These are phyloP conservation scores for Diabrotica undecimpunctata DNA, from an alignment of 1,140 invertebrate genomes.

Conservation along the genomic window DNA sequence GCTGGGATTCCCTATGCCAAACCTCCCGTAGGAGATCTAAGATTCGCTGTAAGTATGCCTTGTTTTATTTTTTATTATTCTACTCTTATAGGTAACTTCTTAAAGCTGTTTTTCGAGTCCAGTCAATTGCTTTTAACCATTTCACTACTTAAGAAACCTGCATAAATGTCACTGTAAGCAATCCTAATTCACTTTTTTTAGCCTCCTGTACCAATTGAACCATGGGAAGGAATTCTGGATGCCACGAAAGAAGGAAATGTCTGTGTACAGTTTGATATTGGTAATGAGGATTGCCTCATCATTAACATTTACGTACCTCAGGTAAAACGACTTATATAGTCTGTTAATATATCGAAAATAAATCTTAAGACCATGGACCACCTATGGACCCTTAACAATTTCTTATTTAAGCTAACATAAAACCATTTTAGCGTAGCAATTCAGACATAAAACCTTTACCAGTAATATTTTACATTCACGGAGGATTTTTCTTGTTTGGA, in stretches of 20 bases:
- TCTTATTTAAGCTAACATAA: too few relatives aligned
- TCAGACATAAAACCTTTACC: constrained; percentile 38
- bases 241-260: neutral
- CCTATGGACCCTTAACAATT: constrained; percentile 20
- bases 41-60: too few relatives aligned
- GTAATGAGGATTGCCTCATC: constrained; percentile 54
- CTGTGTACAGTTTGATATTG: constrained; percentile 27
- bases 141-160: too few relatives aligned
- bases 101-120: too few relatives aligned
- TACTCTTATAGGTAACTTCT: too few relatives aligned
- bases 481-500: constrained; percentile 57
- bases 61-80: too few relatives aligned
- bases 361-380: neutral
- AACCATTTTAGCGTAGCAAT: too few relatives aligned
- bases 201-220: neutral
- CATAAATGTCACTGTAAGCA: too few relatives aligned
- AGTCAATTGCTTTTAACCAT: too few relatives aligned
- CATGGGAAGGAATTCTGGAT: neutral
- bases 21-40: too few relatives aligned
- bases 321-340: constrained; percentile 29
- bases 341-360: too few relatives aligned
- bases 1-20: too few relatives aligned
- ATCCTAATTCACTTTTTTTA: neutral
- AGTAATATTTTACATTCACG: constrained; percentile 58
- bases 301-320: constrained; percentile 48